Evolutionary conservation across 2,888 invertebrate species (phyloP).

Genomic region (Agriotes lineatus): DNA sequence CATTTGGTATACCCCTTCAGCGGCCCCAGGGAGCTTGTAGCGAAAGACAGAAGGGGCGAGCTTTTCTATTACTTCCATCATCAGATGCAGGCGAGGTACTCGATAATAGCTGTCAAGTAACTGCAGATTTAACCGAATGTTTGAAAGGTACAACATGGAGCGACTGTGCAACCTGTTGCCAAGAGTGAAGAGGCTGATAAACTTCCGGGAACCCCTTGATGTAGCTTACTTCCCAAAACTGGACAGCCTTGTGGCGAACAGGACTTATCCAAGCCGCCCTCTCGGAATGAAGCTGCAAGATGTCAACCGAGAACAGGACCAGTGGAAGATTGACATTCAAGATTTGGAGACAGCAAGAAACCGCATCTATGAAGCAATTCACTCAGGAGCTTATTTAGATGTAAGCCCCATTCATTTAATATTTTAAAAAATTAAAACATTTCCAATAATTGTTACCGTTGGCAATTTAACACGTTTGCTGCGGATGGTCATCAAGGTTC

Average conservation of each 20-base stretch:
- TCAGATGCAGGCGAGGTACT: conserved; percentile 71
- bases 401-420: conserved; percentile 64
- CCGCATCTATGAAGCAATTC: conserved; percentile 77
- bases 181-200: conserved; percentile 72
- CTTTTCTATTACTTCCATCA: conserved; percentile 86
- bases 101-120: neutral
- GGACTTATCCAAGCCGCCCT: conserved; percentile 79
- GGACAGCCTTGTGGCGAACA: conserved; percentile 78
- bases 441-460: no score
- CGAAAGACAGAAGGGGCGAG: conserved; percentile 83
- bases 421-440: neutral
- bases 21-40: conserved; percentile 73
- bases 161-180: conserved; percentile 77
- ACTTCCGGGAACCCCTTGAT: conserved; percentile 75
- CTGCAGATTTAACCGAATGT: neutral
- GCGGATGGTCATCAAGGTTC: no score
- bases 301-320: conserved; percentile 75
- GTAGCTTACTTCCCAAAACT: conserved; percentile 87
- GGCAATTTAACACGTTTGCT: no score
- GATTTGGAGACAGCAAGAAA: conserved; percentile 80
- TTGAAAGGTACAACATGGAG: conserved; percentile 80
- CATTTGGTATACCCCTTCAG: conserved; percentile 88
- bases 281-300: conserved; percentile 69
- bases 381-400: conserved; percentile 71
- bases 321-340: conserved; percentile 73